Evolutionary conservation across 1,140 invertebrate genomes (phyloP).

Genomic region (Dysdera silvatica): DNA sequence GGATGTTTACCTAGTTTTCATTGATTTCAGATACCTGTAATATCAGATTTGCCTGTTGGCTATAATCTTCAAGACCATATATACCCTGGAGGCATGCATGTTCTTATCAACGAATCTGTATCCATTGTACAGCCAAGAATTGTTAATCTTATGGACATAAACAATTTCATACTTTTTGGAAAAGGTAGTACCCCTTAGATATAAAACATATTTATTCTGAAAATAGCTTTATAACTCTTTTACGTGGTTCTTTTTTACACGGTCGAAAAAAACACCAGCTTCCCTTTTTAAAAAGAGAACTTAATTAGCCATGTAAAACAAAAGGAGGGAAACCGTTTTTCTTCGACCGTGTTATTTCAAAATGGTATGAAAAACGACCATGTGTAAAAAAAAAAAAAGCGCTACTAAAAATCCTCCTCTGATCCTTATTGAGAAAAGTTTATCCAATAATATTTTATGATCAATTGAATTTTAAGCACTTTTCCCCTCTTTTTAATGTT

Average conservation of each 20-base stretch:
- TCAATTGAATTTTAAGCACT: too few relatives aligned
- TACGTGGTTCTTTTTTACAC: neutral
- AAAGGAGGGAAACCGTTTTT: too few relatives aligned
- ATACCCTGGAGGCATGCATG: conserved; percentile 33
- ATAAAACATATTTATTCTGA: neutral
- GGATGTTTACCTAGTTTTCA: neutral
- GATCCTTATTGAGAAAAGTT: too few relatives aligned
- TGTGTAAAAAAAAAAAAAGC: too few relatives aligned
- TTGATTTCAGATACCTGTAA: conserved; percentile 33
- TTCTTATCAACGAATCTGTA: conserved; percentile 40
- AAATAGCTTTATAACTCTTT: neutral
- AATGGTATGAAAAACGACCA: too few relatives aligned
- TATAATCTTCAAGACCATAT: conserved; percentile 45
- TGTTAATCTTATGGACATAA: conserved; percentile 58
- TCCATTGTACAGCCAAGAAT: conserved; percentile 65
- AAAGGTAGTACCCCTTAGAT: conserved; percentile 12
- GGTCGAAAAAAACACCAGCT: neutral
- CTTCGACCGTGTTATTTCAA: too few relatives aligned
- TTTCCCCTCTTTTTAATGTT: too few relatives aligned
- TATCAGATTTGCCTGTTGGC: conserved; percentile 46
- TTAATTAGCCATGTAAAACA: too few relatives aligned
- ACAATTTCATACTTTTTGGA: conserved; percentile 32
- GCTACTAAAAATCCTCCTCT: too few relatives aligned
- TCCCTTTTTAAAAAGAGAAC: too few relatives aligned
- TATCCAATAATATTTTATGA: too few relatives aligned